Evolutionary conservation across 2,113 vertebrate species (phyloP), one percentile per base, ranked within the genome.

Genomic region (Mixornis gularis): DNA sequence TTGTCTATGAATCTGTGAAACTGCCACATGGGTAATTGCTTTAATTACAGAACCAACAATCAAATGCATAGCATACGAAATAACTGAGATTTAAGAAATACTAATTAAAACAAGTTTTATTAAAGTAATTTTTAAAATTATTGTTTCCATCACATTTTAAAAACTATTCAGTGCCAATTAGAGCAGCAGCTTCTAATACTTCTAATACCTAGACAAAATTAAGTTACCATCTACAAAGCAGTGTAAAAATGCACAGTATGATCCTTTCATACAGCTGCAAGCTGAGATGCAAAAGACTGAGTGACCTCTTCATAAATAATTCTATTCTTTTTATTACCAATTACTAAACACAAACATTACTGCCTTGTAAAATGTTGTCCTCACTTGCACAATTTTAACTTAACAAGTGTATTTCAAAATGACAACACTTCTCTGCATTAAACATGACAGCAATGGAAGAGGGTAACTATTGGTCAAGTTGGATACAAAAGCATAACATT

Each of bases 401-500:
- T 46, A 71, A 46, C 30, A 51, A 52, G 11, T 27, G 32, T 10
- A n/a, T 92, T 92, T 53, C 12, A 12, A 90, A 87, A 82, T 55
- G 40, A 87, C n/a, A 93, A 82, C 40, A 59, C n/a, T 85, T 86
- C 30, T 12, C 59, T 15, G 20, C 46, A 82, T 44, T 58, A 38
- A 89, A 48, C 36, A 18, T 19, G 53, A 90, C 64, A 80, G 58
- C 44, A 70, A 34, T n/a, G 29, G 71, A 79, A 76, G 48, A 80
- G 14, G 30, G 27, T 58, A 72, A 52, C 85, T 38, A 44, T 0
- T 59, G 85, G 71, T 66, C 58, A 29, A 55, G 82, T 10, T 65
- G 53, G 80, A 84, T 73, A 90, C 41, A 92, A 70, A 91, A 89
- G 76, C 40, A 14, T 66, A 88, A 87, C 24, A 58, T 97, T 98